Base-by-base conservation (phyloP, 2,113 vertebrate genomes). In the Trogon melanurus region DNA sequence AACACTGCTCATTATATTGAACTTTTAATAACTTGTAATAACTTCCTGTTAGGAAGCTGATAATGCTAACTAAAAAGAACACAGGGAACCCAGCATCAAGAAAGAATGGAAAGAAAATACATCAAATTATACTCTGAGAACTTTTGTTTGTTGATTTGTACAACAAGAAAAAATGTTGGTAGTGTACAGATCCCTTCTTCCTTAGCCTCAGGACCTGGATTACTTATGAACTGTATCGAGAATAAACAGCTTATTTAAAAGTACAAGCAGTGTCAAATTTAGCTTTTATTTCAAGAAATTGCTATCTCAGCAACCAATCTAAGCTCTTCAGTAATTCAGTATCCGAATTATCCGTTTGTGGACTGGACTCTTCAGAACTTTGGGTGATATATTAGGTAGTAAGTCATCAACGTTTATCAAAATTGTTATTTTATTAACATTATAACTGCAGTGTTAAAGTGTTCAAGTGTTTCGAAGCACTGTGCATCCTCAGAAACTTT, bases 1-100 rank as follows among this genome's bases (percentile, higher is more conserved):
- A 93, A 92, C 88, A 87, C 20, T 83, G 53, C 44, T 95, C 73
- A 70, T 93, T 91, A 86, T 56, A 86, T 6, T 88, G 71, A 91
- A 91, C 41, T 41, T 41, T 41, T 41, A 41, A 70, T 58, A 92
- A 89, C 64, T 41, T 85, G 81, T 93, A 88, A 88, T 75, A 87
- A 89, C 47, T 32, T 67, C 58, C 44, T 65, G 32, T 78, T 81
- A 92, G 51, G 83, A 89, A 83, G 64, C 71, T 66, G 62, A 91
- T 62, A 91, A 85, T 85, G 36, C 47, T 93, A 92, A 84, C 73
- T 67, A 60, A 84, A 81, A 97, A 50, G 27, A 95, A 66, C 32
- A 54, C 20, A 41, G 38, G 29, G 30, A 90, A 86, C 81, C 53
- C 60, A 93, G 34, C 44, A 74, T 21, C 48, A 47, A 78, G 64